Evolutionary conservation across 2,888 invertebrate genomes (phyloP).

Genomic region (Cheilosia scutellata): DNA sequence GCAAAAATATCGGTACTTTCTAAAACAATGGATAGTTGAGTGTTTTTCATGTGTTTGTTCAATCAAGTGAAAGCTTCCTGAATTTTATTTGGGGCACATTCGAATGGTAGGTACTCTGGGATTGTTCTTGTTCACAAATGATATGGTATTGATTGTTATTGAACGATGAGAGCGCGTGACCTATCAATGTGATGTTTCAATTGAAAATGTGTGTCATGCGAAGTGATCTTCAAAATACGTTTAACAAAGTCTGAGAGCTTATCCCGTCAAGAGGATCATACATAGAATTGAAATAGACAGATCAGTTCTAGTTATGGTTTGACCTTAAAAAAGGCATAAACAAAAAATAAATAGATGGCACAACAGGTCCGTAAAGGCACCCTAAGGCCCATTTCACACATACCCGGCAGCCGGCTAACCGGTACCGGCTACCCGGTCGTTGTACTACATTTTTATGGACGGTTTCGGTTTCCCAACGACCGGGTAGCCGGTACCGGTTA

Average conservation of each 20-base stretch:
- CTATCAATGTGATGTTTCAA: not conserved
- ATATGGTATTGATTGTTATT: not conserved
- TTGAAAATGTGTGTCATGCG: not conserved
- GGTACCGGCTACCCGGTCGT: no score
- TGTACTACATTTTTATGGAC: no score
- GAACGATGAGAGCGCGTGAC: not conserved
- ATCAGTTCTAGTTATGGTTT: no score
- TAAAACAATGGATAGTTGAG: constrained; percentile 60
- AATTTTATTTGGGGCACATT: constrained; percentile 71
- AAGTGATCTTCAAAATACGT: no score
- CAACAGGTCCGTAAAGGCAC: no score
- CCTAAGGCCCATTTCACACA: no score
- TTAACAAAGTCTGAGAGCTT: not conserved
- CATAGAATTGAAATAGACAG: no score
- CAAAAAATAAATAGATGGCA: no score
- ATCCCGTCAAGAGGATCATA: not conserved
- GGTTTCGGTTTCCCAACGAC: no score
- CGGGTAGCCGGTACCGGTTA: no score
- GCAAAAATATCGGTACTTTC: constrained; percentile 64
- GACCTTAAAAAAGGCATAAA: no score
- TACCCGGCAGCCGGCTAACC: no score
- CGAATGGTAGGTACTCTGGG: constrained; percentile 38
- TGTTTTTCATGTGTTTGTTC: constrained; percentile 32
- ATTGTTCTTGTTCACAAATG: not conserved
- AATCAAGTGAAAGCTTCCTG: constrained; percentile 73